These are phyloP conservation scores for Ypsolopha scabrella DNA, from an alignment of 2,888 invertebrate species.

Conservation along the genomic window DNA sequence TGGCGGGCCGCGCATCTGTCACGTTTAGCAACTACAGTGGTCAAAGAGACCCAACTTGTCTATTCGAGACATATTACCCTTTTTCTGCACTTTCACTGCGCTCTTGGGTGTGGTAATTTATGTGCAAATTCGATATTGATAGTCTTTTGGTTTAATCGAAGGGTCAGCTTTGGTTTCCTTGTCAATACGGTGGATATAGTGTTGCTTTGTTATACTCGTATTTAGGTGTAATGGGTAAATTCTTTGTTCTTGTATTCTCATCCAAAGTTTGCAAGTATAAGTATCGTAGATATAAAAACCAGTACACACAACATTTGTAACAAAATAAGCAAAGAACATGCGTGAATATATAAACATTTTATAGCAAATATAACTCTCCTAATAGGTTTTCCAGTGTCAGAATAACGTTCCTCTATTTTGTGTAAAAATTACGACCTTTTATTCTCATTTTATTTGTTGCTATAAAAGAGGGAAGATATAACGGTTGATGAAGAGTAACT, in stretches of 20 bases:
- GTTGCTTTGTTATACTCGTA: too few species aligned
- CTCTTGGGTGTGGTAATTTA: slow-evolving; percentile 1
- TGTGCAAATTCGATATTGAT: slow-evolving; percentile 6
- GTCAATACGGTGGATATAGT: too few species aligned
- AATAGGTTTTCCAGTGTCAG: slow-evolving; percentile 1
- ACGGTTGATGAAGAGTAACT: slow-evolving; percentile 53
- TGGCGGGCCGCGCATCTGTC: slow-evolving; percentile 46
- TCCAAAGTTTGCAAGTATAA: too few species aligned
- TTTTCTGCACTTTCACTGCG: slow-evolving; percentile 25
- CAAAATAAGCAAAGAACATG: not conserved
- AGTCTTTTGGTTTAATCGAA: not conserved
- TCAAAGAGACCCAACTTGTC: slow-evolving; percentile 23
- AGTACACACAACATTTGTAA: not conserved
- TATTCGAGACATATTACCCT: slow-evolving; percentile 10
- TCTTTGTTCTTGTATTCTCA: too few species aligned
- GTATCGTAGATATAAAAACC: too few species aligned
- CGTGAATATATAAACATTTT: not conserved
- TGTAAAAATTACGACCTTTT: slow-evolving; percentile 39
- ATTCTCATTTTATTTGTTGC: slow-evolving; percentile 59
- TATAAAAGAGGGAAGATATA: slow-evolving; percentile 57
- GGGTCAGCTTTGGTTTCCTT: too few species aligned
- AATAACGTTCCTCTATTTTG: slow-evolving; percentile 16
- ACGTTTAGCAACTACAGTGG: slow-evolving; percentile 25
- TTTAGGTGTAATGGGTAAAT: too few species aligned
- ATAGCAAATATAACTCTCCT: not conserved